phyloP scores from a whole-genome alignment of 2,113 vertebrate genomes.

The Meles meles region DNA sequence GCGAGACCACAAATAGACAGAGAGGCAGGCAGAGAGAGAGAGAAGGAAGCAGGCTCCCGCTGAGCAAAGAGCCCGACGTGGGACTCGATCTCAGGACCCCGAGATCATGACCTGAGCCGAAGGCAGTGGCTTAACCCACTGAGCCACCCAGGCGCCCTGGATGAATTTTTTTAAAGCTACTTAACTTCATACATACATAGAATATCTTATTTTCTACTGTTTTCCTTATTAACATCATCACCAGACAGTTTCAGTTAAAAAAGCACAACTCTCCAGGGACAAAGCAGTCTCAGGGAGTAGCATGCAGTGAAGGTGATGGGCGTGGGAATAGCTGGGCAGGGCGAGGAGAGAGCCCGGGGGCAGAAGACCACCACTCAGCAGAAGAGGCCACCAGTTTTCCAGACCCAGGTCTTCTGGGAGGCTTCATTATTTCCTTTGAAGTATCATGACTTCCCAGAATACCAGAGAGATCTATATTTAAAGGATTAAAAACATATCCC shows the following conservation, averaged over 20 bases:
- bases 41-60: no score
- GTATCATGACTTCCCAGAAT: not conserved
- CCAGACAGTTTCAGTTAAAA: not conserved
- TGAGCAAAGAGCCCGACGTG: no score
- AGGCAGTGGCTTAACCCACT: no score
- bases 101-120: no score
- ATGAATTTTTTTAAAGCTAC: not conserved
- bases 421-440: not conserved
- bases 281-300: not conserved
- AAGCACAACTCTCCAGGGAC: not conserved
- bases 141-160: no score
- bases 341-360: not conserved
- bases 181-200: not conserved
- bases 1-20: no score
- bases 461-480: not conserved
- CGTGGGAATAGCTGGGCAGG: not conserved
- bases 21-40: no score
- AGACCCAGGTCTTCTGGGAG: not conserved
- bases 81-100: no score
- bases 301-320: not conserved
- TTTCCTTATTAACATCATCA: not conserved
- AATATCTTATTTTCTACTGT: not conserved
- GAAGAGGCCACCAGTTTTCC: not conserved
- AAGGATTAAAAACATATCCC: constrained; percentile 2
- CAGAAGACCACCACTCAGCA: not conserved